Base-by-base conservation (phyloP, 2,797 vertebrate species). In the Allochrocebus solatus region DNA sequence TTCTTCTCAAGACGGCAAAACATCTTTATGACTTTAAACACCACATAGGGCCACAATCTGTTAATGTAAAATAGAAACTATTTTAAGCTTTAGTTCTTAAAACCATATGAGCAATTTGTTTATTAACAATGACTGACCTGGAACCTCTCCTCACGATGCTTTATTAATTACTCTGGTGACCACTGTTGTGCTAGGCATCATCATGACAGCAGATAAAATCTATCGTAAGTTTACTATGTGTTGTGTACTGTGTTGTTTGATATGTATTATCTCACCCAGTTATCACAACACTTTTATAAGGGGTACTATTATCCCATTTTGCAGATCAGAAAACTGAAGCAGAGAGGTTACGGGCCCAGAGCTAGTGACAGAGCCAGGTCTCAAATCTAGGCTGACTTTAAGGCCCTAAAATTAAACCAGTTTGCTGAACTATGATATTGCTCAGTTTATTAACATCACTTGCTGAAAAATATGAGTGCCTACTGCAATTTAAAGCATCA, bases 321-420 rank as follows among this genome's bases (percentile, higher is more conserved):
- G 80, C 12, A 55, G 43, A 78, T 59, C 24, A 57, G 17, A 96
- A 95, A 92, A 93, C 36, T 57, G 74, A 96, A 81, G 79, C 57
- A 76, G 19, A 72, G 57, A 94, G 33, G 9, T 39, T 67, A 78
- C 12, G 12, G n/a, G 86, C 81, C 81, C 22, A 81, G 26, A 59
- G 80, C 33, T 43, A 95, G 39, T 82, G 41, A 61, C 12, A 91
- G 50, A 82, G 36, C 36, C 36, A 50, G 36, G 39, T 89, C 61
- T 86, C 79, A 90, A 84, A 86, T 39, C 26, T 53, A 57, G 46
- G 67, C 61, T 86, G 39, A 94, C 28, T 86, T 81, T 50, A 88
- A 96, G 92, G 95, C 26, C 46, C 33, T 86, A 72, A 89, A 87
- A 72, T 81, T 81, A 95, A 79, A 79, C 4, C 41, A 78, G 64